Conservation (phyloP, 2,797 vertebrate genomes). For the Gymnocypris eckloni region DNA sequence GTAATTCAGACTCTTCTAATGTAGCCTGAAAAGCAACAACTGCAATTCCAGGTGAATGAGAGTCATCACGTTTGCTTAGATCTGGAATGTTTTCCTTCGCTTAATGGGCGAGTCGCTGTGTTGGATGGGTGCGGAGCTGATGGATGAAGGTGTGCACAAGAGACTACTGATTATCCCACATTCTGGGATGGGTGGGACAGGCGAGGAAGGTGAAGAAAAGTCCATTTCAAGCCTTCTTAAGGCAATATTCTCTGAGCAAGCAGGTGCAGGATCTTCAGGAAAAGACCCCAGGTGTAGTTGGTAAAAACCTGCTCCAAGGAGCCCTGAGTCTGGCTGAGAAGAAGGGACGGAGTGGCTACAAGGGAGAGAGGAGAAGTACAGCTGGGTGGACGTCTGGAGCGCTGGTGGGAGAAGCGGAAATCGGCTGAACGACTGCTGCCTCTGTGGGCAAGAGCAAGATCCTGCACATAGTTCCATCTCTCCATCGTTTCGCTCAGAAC, state of each 20-base stretch:
- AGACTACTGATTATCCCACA: conserved; percentile 83
- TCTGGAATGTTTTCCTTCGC: conserved; percentile 32
- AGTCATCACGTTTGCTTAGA: conserved; percentile 14
- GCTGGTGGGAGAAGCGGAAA: conserved; percentile 64
- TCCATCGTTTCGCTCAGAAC: conserved; percentile 59
- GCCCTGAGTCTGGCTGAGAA: conserved; percentile 58
- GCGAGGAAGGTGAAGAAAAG: conserved; percentile 74
- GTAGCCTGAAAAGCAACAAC: not conserved
- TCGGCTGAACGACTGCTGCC: conserved; percentile 66
- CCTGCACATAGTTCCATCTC: conserved; percentile 66
- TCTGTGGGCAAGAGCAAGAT: conserved; percentile 52
- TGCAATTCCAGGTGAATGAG: not conserved
- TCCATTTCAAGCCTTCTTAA: conserved; percentile 78
- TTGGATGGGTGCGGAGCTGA: conserved; percentile 64
- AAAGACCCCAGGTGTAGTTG: conserved; percentile 72
- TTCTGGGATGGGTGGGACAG: conserved; percentile 74
- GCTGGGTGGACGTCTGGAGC: conserved; percentile 58
- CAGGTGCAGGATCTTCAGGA: conserved; percentile 62
- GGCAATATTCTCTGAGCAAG: conserved; percentile 51
- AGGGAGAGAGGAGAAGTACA: conserved; percentile 58
- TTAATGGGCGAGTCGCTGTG: conserved; percentile 74
- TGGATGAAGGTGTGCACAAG: conserved; percentile 72
- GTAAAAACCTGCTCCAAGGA: conserved; percentile 72
- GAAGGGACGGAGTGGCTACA: conserved; percentile 55
- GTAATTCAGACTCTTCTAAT: not conserved